These are phyloP conservation scores for Alethe diademata DNA, from an alignment of 2,113 vertebrate genomes.

Conservation along the genomic window DNA sequence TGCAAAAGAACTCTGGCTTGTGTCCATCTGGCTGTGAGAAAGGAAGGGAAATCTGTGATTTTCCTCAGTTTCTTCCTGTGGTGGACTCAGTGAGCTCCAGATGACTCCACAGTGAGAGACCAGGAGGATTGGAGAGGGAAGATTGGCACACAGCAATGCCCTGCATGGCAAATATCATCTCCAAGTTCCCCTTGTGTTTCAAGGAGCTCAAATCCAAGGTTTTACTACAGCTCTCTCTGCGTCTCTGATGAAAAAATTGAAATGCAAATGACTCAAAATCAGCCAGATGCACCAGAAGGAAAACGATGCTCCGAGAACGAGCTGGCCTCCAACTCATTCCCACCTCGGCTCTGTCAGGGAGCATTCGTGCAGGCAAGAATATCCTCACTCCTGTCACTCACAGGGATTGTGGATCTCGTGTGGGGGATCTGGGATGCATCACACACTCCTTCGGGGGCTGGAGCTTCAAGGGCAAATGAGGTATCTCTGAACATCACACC, in stretches of 20 bases:
- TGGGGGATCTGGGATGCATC: conserved; percentile 38
- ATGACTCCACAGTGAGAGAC: background rate
- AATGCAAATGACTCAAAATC: background rate
- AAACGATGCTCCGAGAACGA: background rate
- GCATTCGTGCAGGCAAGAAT: conserved; percentile 32
- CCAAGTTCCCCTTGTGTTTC: background rate
- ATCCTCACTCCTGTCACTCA: conserved; percentile 29
- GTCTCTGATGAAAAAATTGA: background rate
- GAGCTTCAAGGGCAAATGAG: conserved; percentile 28
- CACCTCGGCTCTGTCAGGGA: conserved; percentile 19
- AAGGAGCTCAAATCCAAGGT: background rate
- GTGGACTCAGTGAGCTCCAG: background rate
- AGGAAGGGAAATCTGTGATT: background rate
- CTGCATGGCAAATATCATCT: background rate
- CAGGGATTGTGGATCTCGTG: background rate
- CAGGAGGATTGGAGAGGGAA: background rate
- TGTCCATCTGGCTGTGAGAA: conserved; percentile 4
- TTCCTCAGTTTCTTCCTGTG: background rate
- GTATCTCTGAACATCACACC: conserved; percentile 23
- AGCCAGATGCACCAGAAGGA: conserved; percentile 7
- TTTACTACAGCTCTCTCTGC: background rate
- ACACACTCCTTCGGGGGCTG: conserved; percentile 1
- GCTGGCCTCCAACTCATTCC: conserved; percentile 27
- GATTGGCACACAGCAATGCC: background rate
- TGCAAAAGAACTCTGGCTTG: conserved; percentile 14